Percentiles rank a stretch among this genome's conserved stretches.
phyloP scores from a whole-genome alignment of 2,888 invertebrate species.

The Lasioglossum zephyrum region DNA sequence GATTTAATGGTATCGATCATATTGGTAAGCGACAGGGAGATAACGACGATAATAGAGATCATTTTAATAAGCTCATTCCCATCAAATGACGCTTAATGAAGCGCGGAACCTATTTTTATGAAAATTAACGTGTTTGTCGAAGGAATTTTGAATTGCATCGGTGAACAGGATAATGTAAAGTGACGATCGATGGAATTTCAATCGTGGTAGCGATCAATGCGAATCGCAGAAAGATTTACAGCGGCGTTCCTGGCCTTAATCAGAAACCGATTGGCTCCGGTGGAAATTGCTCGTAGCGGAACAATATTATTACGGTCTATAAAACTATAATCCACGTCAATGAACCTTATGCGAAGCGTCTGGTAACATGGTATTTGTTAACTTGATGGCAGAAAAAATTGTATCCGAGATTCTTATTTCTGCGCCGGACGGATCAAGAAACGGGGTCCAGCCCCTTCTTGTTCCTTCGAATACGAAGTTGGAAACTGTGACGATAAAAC shows the following conservation, averaged over 20 bases:
- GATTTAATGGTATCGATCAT: background rate
- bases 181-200: conserved; percentile 3
- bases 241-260: background rate
- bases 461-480: conserved; percentile 48
- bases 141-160: background rate
- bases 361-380: conserved; percentile 34
- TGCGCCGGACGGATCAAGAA: conserved; percentile 19
- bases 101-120: background rate
- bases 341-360: background rate
- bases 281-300: conserved; percentile 16
- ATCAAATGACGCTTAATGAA: background rate
- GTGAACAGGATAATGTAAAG: background rate
- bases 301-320: conserved; percentile 12
- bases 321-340: conserved; percentile 19
- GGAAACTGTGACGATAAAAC: conserved; percentile 68
- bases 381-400: conserved; percentile 15
- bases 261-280: conserved; percentile 6
- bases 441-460: conserved; percentile 8
- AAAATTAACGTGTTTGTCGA: background rate
- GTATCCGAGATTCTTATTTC: conserved; percentile 33
- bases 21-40: background rate
- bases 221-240: conserved; percentile 4
- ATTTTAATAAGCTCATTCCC: too few relatives aligned
- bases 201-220: background rate
- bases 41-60: too few relatives aligned